Evolutionary conservation across 2,797 vertebrate genomes (phyloP).

Genomic region (Discoglossus pictus): DNA sequence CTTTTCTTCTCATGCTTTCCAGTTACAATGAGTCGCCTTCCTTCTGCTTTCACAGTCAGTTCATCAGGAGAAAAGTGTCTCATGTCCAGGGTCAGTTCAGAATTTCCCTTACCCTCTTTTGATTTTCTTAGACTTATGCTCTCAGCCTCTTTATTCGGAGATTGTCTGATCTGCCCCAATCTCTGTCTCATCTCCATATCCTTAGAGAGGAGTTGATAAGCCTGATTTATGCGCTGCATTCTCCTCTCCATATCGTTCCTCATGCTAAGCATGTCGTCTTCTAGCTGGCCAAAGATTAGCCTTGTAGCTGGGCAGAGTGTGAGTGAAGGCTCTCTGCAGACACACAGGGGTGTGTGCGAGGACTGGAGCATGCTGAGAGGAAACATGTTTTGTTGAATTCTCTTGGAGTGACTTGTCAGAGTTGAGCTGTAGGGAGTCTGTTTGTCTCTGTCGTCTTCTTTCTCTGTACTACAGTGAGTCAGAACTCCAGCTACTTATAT

Average conservation of each 20-base stretch:
- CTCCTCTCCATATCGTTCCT: conserved; percentile 21
- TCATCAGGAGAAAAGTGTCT: conserved; percentile 71
- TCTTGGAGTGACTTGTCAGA: background rate
- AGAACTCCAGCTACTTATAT: conserved; percentile 2
- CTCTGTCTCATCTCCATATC: background rate
- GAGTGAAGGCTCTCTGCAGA: conserved; percentile 48
- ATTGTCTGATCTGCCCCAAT: background rate
- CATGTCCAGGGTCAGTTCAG: conserved; percentile 74
- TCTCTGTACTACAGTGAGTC: background rate
- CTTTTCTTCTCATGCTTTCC: conserved; percentile 66
- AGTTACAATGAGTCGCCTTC: conserved; percentile 67
- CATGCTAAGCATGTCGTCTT: conserved; percentile 45
- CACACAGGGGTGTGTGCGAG: conserved; percentile 53
- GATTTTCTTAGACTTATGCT: too few species aligned
- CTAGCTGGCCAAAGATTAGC: conserved; percentile 51
- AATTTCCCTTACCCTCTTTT: conserved; percentile 44
- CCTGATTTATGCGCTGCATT: conserved; percentile 8
- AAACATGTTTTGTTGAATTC: conserved; percentile 50
- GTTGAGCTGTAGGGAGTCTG: background rate
- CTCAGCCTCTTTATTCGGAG: background rate
- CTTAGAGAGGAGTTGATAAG: background rate
- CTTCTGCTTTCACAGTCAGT: conserved; percentile 67
- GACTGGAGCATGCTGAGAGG: conserved; percentile 53
- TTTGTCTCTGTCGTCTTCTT: background rate
- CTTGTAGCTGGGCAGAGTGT: conserved; percentile 55